phyloP scores from a whole-genome alignment of 2,797 vertebrate genomes.

The Numenius phaeopus region DNA sequence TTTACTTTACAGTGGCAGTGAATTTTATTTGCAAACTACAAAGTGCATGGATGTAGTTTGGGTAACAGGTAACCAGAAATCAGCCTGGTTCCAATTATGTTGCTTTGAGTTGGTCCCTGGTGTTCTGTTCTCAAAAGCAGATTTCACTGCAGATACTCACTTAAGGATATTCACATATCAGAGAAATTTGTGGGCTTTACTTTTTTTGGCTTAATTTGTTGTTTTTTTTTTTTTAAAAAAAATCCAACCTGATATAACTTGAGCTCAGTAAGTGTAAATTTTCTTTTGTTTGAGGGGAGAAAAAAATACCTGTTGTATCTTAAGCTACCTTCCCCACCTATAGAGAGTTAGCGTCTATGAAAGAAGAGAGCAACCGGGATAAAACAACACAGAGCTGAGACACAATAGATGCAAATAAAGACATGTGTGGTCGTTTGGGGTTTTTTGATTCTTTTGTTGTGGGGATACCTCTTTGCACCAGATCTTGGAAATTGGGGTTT shows the following conservation, averaged over 20 bases:
- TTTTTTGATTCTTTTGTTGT: background rate
- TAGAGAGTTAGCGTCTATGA: background rate
- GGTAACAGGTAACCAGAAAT: background rate
- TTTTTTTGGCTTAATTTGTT: background rate
- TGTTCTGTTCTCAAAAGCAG: background rate
- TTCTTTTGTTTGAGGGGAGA: accelerated
- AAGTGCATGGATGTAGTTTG: background rate
- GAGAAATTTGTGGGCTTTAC: background rate
- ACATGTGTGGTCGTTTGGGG: accelerated
- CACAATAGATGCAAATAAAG: background rate
- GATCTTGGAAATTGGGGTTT: background rate
- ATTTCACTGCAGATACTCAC: background rate
- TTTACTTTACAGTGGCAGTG: background rate
- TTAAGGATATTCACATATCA: background rate
- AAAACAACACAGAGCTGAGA: background rate
- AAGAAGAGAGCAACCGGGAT: background rate
- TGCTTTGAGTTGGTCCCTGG: background rate
- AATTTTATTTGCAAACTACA: background rate
- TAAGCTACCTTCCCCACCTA: background rate
- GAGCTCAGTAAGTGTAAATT: background rate
- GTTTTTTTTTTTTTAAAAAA: no score
- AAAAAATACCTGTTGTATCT: background rate
- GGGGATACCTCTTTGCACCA: background rate
- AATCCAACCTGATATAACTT: background rate
- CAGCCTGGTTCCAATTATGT: background rate